Evolutionary conservation across 53 echinoderm and acorn worm species (phyloP).

Genomic region (Antedon mediterranea): DNA sequence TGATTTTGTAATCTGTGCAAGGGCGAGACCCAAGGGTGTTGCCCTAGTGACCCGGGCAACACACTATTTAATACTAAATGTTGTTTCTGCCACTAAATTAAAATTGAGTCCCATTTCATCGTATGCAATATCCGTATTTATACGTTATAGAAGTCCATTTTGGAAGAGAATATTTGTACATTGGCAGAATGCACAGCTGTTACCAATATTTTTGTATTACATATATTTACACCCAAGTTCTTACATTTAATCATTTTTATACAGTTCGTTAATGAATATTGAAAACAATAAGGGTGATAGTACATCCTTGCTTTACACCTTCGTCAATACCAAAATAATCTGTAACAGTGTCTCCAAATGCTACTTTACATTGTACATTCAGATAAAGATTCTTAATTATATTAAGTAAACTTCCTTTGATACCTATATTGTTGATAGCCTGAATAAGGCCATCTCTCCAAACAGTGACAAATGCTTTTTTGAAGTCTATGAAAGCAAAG

Average conservation of each 20-base stretch:
- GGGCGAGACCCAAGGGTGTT: too few relatives aligned
- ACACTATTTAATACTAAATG: too few relatives aligned
- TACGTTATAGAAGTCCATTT: too few relatives aligned
- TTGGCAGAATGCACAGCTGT: too few relatives aligned
- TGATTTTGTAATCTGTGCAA: too few relatives aligned
- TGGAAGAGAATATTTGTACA: too few relatives aligned
- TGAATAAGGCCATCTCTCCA: conserved; percentile 15
- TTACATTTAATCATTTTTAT: conserved; percentile 1
- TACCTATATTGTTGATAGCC: conserved; percentile 5
- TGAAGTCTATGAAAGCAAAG: conserved; percentile 11
- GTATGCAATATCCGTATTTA: too few relatives aligned
- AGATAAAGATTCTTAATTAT: conserved; percentile 9
- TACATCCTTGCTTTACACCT: conserved; percentile 11
- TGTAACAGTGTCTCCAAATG: conserved; percentile 7
- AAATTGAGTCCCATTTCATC: too few relatives aligned
- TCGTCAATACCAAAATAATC: conserved; percentile 9
- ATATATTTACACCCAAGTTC: too few relatives aligned
- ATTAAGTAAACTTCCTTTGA: conserved; percentile 4
- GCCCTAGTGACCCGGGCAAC: too few relatives aligned
- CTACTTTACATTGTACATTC: conserved; percentile 2
- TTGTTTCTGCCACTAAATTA: too few relatives aligned
- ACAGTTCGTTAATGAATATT: conserved; percentile 4
- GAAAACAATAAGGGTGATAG: conserved; percentile 13
- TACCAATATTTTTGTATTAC: too few relatives aligned
- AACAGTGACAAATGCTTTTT: conserved; percentile 12